These are phyloP conservation scores for Oreotrochilus melanogaster DNA, from an alignment of 2,113 vertebrate genomes.

Conservation along the genomic window DNA sequence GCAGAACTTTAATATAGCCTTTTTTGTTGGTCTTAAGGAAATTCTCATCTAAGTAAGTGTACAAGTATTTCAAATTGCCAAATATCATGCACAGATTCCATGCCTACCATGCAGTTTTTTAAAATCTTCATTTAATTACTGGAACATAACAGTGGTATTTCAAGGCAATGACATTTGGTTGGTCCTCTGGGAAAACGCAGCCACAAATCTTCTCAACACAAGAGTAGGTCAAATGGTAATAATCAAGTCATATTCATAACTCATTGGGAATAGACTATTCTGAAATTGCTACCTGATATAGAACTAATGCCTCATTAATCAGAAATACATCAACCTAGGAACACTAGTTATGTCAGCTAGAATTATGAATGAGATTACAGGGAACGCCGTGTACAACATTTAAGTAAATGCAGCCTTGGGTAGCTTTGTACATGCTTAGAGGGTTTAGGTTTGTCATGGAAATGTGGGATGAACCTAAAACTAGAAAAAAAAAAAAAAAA, in stretches of 20 bases:
- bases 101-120: neutral
- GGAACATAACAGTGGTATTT: slow-evolving; percentile 34
- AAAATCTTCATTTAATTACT: slow-evolving; percentile 54
- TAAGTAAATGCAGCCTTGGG: neutral
- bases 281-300: slow-evolving; percentile 68
- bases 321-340: slow-evolving; percentile 43
- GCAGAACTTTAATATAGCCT: neutral
- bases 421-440: neutral
- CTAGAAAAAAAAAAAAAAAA: neutral
- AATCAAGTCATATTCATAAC: slow-evolving; percentile 59
- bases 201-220: slow-evolving; percentile 57
- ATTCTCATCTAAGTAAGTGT: neutral
- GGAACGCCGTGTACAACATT: neutral
- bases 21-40: neutral
- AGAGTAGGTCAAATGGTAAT: slow-evolving; percentile 49
- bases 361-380: slow-evolving; percentile 28
- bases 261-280: slow-evolving; percentile 41
- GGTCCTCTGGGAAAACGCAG: slow-evolving; percentile 37
- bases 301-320: slow-evolving; percentile 73
- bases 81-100: neutral
- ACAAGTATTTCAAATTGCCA: neutral
- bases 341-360: slow-evolving; percentile 12
- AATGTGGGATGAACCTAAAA: neutral
- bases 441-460: neutral
- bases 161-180: slow-evolving; percentile 35